Conservation (phyloP, 1,140 invertebrate species). For the Heliconius nattereri region DNA sequence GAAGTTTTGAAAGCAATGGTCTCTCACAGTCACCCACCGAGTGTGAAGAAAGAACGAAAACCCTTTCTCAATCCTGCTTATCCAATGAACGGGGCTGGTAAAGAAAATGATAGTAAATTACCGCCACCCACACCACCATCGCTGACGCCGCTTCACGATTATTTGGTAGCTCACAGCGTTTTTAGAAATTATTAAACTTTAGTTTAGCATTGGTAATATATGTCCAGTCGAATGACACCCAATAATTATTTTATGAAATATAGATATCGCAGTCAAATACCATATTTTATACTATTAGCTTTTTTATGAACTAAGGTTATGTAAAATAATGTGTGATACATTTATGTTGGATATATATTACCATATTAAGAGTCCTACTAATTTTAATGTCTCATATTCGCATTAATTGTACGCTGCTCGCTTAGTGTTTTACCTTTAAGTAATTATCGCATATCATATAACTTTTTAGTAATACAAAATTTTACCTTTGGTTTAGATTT, state of each 20-base stretch:
- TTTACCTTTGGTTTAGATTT: neutral
- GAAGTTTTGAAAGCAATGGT: conserved; percentile 72
- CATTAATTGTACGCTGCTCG: conserved; percentile 17
- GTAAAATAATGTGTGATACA: neutral
- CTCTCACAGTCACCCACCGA: conserved; percentile 66
- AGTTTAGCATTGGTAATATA: conserved; percentile 25
- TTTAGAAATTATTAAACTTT: conserved; percentile 51
- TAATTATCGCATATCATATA: conserved; percentile 20
- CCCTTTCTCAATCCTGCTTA: conserved; percentile 30
- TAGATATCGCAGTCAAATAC: neutral
- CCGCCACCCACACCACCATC: conserved; percentile 25
- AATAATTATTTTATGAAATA: neutral
- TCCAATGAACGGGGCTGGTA: conserved; percentile 43
- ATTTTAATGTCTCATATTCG: neutral
- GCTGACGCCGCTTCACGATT: conserved; percentile 62
- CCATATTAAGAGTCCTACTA: neutral
- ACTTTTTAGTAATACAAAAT: neutral
- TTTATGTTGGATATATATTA: neutral
- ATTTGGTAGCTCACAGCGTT: conserved; percentile 70
- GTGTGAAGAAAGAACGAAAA: conserved; percentile 51
- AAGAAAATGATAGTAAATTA: conserved; percentile 42
- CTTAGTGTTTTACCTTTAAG: conserved; percentile 8
- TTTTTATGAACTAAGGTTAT: neutral
- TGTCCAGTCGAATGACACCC: neutral
- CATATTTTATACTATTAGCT: neutral